Evolutionary conservation across 2,888 invertebrate species (phyloP), one percentile per base, ranked within the genome.

Genomic region (Mesoligia furuncula): DNA sequence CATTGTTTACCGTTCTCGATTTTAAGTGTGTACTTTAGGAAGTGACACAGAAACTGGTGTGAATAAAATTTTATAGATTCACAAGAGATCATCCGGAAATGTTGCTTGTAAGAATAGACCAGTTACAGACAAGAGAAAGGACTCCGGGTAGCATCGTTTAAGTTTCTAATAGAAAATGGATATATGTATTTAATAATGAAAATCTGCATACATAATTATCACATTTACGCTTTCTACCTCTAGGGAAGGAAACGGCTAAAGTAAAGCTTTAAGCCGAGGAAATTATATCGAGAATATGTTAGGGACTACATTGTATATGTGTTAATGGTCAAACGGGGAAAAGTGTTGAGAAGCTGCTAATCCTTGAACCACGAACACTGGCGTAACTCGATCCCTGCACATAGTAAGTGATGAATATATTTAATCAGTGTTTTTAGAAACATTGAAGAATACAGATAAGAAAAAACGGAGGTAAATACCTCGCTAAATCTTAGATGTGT

Each of bases 1-100:
- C 77, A 69, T 87, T 87, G 85, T 87, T 87, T 84, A 72, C 87
- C 66, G 85, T 86, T 80, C 88, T 88, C 70, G 64, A 80, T 87
- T 79, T 80, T 67, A 79, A 86, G 77, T 74, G 80, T 67, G 68
- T 80, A 77, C 82, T 80, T 64, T 76, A 77, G 74, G 77, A 84
- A 86, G 64, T 86, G 80, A 81, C 86, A 87, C 70, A 86, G 81
- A 88, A 80, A 83, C 68, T 20, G 54, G 79, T 79, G 81, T 79
- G 81, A 86, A 79, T 81, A 81, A 79, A 79, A 74, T 79, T 84
- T 81, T 81, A 75, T 79, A 79, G 76, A 86, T 79, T 86, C 69
- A 67, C 83, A 75, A 69, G 77, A 77, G 71, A 79, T 65, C 51
- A 62, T 78, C 73, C 76, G 77, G 83, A 83, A 68, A 83, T 70